phyloP scores from a whole-genome alignment of 2,888 invertebrate genomes.

The Pegoplata infirma region DNA sequence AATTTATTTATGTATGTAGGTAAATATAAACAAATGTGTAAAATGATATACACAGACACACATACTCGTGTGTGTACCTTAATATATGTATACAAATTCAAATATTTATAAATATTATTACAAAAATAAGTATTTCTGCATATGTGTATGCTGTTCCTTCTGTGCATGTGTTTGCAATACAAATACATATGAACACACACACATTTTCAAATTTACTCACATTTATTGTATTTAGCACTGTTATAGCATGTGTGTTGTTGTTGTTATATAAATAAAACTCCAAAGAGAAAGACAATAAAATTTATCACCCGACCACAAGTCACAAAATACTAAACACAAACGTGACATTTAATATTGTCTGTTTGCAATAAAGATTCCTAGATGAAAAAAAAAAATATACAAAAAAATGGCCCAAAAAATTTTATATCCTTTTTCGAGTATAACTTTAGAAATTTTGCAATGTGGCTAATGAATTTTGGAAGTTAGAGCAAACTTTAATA shows the following conservation, averaged over 20 bases:
- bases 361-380: conserved; percentile 32
- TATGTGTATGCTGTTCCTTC: background rate
- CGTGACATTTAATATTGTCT: conserved; percentile 68
- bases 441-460: too few relatives aligned
- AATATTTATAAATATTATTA: conserved; percentile 2
- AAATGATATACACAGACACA: too few relatives aligned
- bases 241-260: conserved; percentile 39
- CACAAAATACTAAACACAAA: conserved; percentile 68
- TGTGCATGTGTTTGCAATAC: conserved; percentile 8
- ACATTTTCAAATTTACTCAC: conserved; percentile 22
- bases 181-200: too few relatives aligned
- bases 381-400: too few relatives aligned
- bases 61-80: background rate
- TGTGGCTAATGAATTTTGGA: too few relatives aligned
- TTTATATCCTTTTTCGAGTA: too few relatives aligned
- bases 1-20: background rate
- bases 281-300: conserved; percentile 66
- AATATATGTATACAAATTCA: background rate
- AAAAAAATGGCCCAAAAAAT: too few relatives aligned
- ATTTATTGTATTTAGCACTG: conserved; percentile 31
- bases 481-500: too few relatives aligned
- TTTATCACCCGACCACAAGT: conserved; percentile 70
- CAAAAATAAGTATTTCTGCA: background rate
- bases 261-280: conserved; percentile 33
- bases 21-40: background rate